Conservation (phyloP, 2,888 invertebrate species). For the Lasius platythorax region DNA sequence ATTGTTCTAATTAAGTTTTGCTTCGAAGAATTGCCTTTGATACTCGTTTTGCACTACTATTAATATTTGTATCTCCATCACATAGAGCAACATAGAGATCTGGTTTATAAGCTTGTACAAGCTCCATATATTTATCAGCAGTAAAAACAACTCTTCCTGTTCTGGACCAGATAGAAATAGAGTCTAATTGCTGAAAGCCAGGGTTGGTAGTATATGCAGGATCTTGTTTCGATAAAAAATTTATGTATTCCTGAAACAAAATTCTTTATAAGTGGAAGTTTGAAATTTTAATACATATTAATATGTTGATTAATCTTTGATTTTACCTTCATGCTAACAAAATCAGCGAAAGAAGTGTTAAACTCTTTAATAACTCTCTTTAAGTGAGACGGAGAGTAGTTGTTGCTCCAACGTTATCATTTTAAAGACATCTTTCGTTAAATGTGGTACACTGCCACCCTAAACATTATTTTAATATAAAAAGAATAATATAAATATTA, state of each 20-base stretch:
- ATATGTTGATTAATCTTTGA: too few species aligned
- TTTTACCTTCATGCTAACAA: too few species aligned
- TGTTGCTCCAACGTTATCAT: slow-evolving; percentile 89
- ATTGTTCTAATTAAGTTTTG: too few species aligned
- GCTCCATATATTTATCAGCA: too few species aligned
- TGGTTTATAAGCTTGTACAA: too few species aligned
- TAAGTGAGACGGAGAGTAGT: slow-evolving; percentile 91
- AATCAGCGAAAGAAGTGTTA: too few species aligned
- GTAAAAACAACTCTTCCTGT: slow-evolving; percentile 91
- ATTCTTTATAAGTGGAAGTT: background rate
- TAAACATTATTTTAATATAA: slow-evolving; percentile 71
- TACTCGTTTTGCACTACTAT: too few species aligned
- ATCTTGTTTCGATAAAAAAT: slow-evolving; percentile 90
- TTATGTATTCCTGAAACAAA: slow-evolving; percentile 85
- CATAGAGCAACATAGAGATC: too few species aligned
- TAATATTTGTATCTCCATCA: too few species aligned
- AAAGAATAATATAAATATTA: background rate
- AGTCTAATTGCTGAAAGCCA: too few species aligned
- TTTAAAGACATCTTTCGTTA: slow-evolving; percentile 92
- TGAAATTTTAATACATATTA: background rate
- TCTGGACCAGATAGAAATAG: slow-evolving; percentile 87
- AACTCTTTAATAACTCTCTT: too few species aligned
- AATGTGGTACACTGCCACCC: slow-evolving; percentile 94
- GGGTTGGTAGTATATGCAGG: slow-evolving; percentile 89
- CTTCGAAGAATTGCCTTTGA: too few species aligned